Base-by-base conservation (phyloP, 2,888 invertebrate genomes). In the Stenurella melanura region DNA sequence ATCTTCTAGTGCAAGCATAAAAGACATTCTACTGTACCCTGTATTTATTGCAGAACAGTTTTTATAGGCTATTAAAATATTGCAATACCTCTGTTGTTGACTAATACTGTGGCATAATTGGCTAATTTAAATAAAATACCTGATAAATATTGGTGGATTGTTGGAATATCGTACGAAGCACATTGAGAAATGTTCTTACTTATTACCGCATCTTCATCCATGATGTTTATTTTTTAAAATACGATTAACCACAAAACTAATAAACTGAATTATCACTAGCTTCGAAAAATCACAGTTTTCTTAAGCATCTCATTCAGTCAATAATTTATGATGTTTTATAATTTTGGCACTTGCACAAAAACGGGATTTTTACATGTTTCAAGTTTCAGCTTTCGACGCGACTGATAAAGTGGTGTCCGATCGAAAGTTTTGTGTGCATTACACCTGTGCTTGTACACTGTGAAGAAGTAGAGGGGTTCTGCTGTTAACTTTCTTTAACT, bases 71-170 rank as follows among this genome's bases (percentile, higher is more conserved):
- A 5, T 50, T 50, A 12, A 15, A 50, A 50, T 4, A 50, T 50
- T 50, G 50, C 50, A 50, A n/a, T 15, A 15, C 42, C 4, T 42
- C 12, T 50, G 15, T 50, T 15, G 50, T 50, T 50, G 50, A n/a
- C 50, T n/a, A 50, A 50, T 50, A n/a, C 50, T n/a, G n/a, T 42
- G 42, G 30, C 30, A 34, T 7, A 34, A 34, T 34, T 34, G 7
- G 0, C 12, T 42, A 7, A 12, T 42, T 42, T 42, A 18, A 56
- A 17, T 17, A 18, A 56, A 19, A 12, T 84, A 88, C 88, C 87
- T 79, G 86, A 84, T 78, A 88, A 80, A 83, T 87, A 88, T 72
- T 85, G 87, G 9, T 84, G 81, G 11, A 87, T 84, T 15, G 87
- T 85, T 19, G 88, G 88, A 63, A 88, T 83, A 57, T 86, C 84